Evolutionary conservation across 1,140 invertebrate genomes (phyloP).

Genomic region (Diachasma alloeum): DNA sequence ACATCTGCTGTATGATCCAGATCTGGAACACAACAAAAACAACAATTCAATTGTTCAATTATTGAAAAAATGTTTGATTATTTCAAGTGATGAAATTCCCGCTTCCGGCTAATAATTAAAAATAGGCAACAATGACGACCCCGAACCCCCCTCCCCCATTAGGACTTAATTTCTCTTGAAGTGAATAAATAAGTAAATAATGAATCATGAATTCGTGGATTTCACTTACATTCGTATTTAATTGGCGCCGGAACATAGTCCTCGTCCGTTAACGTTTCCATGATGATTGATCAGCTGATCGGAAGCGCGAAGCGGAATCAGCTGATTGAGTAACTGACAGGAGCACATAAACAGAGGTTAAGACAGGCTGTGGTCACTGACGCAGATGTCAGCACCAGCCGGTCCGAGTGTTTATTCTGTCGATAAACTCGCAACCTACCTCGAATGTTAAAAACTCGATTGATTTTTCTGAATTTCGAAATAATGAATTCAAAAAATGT

Average conservation of each 20-base stretch:
- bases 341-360: not conserved
- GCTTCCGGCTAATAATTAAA: not conserved
- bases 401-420: too few species aligned
- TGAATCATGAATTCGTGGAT: conserved; percentile 1
- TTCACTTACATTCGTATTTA: conserved; percentile 78
- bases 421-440: not conserved
- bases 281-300: conserved; percentile 54
- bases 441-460: too few species aligned
- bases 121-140: too few species aligned
- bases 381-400: not conserved
- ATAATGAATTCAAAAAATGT: too few species aligned
- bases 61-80: not conserved
- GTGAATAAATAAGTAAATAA: not conserved
- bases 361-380: not conserved
- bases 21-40: conserved; percentile 74
- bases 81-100: too few species aligned
- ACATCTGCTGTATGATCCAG: conserved; percentile 97
- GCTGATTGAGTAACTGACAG: conserved; percentile 51
- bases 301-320: conserved; percentile 43
- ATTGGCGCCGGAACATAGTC: conserved; percentile 67
- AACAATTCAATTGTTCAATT: conserved; percentile 19
- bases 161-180: not conserved
- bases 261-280: conserved; percentile 65
- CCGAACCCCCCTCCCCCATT: not conserved
- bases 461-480: too few species aligned